Conservation (phyloP, 2,113 vertebrate genomes). For the Blennius ocellaris region DNA sequence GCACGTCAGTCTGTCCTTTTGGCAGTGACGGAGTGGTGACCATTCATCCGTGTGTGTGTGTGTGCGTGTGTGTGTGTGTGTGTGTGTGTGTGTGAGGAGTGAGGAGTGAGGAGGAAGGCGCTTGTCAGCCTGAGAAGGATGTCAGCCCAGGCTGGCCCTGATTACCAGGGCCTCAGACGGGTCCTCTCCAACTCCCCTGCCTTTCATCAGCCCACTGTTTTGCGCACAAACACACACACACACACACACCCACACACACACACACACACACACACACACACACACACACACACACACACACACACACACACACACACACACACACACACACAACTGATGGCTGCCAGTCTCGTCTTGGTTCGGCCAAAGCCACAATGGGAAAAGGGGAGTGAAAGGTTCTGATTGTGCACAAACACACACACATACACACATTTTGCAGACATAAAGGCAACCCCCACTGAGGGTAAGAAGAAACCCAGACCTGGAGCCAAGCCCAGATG, state of each 20-base stretch:
- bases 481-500: conserved; percentile 83
- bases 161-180: conserved; percentile 91
- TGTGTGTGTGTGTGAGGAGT: conserved; percentile 77
- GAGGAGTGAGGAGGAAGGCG: conserved; percentile 92
- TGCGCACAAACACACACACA: conserved; percentile 22
- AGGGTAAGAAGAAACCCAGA: conserved; percentile 79
- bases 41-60: conserved; percentile 23
- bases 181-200: conserved; percentile 85
- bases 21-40: conserved; percentile 40
- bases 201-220: conserved; percentile 88
- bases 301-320: conserved; percentile 62
- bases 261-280: conserved; percentile 58
- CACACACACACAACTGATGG: conserved; percentile 84
- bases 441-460: conserved; percentile 75
- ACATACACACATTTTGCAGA: conserved; percentile 50
- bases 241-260: conserved; percentile 27
- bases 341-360: conserved; percentile 85
- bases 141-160: conserved; percentile 92
- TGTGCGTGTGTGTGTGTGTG: conserved; percentile 22
- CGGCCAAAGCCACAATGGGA: conserved; percentile 74
- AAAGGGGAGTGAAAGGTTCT: conserved; percentile 54
- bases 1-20: too few species aligned
- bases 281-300: conserved; percentile 56
- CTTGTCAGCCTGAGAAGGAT: conserved; percentile 97
- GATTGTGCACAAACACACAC: conserved; percentile 49